Conservation (phyloP, 2,113 vertebrate genomes). For the Labrus mixtus region DNA sequence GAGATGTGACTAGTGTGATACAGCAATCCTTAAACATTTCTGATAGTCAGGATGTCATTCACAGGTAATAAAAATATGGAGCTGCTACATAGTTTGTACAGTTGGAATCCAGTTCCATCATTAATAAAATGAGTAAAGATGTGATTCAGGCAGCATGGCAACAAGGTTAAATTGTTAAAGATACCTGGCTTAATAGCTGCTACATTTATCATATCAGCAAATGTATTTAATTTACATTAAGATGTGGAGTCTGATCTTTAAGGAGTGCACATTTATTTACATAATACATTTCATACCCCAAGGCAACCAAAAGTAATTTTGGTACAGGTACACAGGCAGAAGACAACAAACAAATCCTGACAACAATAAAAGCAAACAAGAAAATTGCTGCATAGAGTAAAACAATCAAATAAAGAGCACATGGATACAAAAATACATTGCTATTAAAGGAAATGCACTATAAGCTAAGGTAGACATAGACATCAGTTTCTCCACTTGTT, state of each 20-base stretch:
- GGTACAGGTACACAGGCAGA: background rate
- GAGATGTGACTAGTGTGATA: too few species aligned
- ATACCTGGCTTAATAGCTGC: background rate
- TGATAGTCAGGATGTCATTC: too few species aligned
- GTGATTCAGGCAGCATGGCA: background rate
- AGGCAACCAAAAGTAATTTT: background rate
- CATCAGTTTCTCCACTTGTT: too few species aligned
- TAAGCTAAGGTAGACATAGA: background rate
- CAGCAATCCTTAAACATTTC: too few species aligned
- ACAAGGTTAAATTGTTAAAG: background rate
- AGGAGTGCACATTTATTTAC: background rate
- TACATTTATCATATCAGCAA: conserved; percentile 1
- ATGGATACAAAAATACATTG: background rate
- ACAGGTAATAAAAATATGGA: too few species aligned
- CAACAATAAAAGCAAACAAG: background rate
- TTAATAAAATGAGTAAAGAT: too few species aligned
- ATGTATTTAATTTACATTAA: background rate
- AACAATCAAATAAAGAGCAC: background rate
- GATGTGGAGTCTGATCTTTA: background rate
- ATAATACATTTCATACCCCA: background rate
- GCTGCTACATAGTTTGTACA: too few species aligned
- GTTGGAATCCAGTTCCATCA: too few species aligned
- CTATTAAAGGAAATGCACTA: background rate
- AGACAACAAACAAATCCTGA: background rate
- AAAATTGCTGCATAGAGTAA: background rate